Evolutionary conservation across 2,888 invertebrate genomes (phyloP), one percentile per base, ranked within the genome.

Genomic region (Drosophila peninsularis): DNA sequence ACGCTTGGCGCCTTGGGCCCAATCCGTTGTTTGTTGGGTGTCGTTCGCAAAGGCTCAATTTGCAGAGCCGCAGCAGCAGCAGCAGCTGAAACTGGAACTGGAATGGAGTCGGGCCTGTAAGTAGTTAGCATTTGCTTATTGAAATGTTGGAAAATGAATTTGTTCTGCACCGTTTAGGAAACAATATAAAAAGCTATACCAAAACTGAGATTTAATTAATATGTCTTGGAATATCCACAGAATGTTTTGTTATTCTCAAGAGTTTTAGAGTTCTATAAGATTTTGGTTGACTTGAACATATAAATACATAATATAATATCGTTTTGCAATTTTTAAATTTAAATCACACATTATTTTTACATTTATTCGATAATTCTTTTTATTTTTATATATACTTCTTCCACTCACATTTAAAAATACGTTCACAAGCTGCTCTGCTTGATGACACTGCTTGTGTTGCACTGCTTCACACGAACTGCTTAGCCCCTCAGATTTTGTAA

Each of bases 1-100:
- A n/a, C n/a, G n/a, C n/a, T n/a, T n/a, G n/a, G n/a, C n/a, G 55
- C 54, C 36, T 39, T 3, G 49, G 85, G 82, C 82, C 37, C 44
- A 71, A 73, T 75, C 72, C 71, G 75, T 78, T 70, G 82, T 82
- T 82, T 85, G 85, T 85, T 71, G 80, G 84, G 82, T 84, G 82
- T 78, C 78, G 75, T 68, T 65, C 49, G 75, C 68, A 72, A 76
- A 76, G 76, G 75, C 75, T 76, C 72, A 76, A 76, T 76, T 76
- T 75, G 64, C 45, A 42, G 42, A 47, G 53, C 30, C 27, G 49
- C 47, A 71, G 63, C 61, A 52, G 21, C 32, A 53, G 57, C 60
- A 52, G 30, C n/a, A 53, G 61, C 21, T 39, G 17, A 5, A 41
- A 41, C 11, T 30, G 53, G 36, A 61, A 45, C 41, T 58, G 67